Base-by-base conservation (phyloP, 2,888 invertebrate genomes). In the Ennomos erosarius region DNA sequence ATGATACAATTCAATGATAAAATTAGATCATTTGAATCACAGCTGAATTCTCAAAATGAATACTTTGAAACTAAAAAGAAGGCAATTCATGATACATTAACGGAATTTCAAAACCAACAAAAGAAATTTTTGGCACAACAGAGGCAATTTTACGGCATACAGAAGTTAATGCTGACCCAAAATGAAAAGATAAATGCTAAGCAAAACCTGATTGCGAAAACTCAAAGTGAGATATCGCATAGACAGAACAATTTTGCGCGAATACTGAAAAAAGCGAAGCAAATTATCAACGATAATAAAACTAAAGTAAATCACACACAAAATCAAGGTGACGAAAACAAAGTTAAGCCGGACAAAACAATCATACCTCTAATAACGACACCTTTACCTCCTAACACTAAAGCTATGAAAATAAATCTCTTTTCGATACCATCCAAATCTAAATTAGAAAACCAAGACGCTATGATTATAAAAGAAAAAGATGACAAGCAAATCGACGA, bases 121-220 rank as follows among this genome's bases (percentile, higher is more conserved):
- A 85, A 83, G 48, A 86, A 87, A 36, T 92, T 92, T 62, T 71
- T 89, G 36, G 66, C 73, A 0, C 91, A 90, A 54, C 91, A 92
- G 55, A 73, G 77, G 26, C 87, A 90, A 35, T 91, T 92, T 70
- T 90, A 85, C 46, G 81, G 79, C 6, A 79, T 90, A 48, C 91
- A 92, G 39, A 89, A 87, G 61, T 39, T 87, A 0, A 85, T 91
- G 81, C 54, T 91, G 1, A 76, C 81, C 0, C 90, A 91, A 55
- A 91, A 90, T 9, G 89, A 90, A 51, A 89, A 87, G 54, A 87
- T 91, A 1, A 90, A 84, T 39, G 42, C 70, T 0, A 90, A 86
- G 62, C 91, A 91, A 47, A 85, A 79, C 45, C 34, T 79, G 0
- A 91, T 92, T 57, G 82, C 87, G 0, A 89, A 86, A 69, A 84